Conservation (phyloP, 2,888 invertebrate species). For the Steinernema hermaphroditum region DNA sequence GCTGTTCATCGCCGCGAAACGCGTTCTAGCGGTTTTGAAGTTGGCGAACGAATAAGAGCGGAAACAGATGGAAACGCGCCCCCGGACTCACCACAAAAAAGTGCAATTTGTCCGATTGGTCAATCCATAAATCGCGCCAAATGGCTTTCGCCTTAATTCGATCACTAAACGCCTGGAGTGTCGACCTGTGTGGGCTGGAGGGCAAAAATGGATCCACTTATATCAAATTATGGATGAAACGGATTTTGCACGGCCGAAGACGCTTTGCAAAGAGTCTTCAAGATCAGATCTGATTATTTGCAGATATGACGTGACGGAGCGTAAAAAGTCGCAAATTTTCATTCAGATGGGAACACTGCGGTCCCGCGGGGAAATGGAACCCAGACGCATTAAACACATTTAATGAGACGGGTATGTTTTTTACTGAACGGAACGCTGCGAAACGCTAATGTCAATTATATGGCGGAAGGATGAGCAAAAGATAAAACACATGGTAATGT, state of each 20-base stretch:
- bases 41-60: neutral
- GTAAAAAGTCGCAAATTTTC: neutral
- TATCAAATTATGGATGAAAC: too few species aligned
- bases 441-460: constrained; percentile 1
- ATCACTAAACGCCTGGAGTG: neutral
- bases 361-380: constrained; percentile 12
- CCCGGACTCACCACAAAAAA: neutral
- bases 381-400: constrained; percentile 25
- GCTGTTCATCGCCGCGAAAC: neutral
- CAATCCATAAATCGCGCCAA: neutral
- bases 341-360: too few species aligned
- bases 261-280: too few species aligned
- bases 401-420: constrained; percentile 29
- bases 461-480: neutral
- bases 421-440: neutral
- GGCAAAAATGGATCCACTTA: too few species aligned
- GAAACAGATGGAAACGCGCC: neutral
- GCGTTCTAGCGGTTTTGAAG: neutral
- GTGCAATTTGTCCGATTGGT: neutral
- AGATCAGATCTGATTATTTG: too few species aligned
- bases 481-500: too few species aligned
- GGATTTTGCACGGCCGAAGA: too few species aligned
- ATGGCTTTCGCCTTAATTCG: neutral
- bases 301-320: too few species aligned
- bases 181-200: neutral